Evolutionary conservation across 37 sponge, comb jelly and placozoan genomes (phyloP), one percentile per base, ranked within the genome.

Genomic region (Sycon ciliatum): DNA sequence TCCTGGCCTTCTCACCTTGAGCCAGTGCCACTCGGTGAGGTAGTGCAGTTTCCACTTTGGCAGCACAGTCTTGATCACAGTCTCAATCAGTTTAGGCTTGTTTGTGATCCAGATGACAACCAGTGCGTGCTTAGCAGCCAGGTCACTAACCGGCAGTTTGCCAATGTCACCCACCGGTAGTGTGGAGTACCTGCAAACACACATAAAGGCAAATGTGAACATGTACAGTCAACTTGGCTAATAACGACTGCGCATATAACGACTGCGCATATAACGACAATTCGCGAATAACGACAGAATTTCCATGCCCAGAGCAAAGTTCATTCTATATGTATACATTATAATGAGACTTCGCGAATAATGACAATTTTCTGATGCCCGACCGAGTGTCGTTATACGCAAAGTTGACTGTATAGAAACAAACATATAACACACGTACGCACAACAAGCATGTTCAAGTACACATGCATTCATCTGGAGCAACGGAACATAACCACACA

Each of bases 51-150:
- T 26, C 86, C 86, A 86, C 11, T 34, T 24, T 22, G 76, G 82
- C 13, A 86, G 77, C 38, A 81, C 24, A 27, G 32, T 29, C 22
- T 86, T 42, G 31, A 27, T 22, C n/a, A 81, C 69, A 65, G 36
- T 63, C 2, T 73, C 9, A 0, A 65, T 57, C 31, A 86, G 34
- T 23, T 67, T 76, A 7, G 71, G 56, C 26, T 77, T 86, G 56
- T 86, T 86, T 36, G 86, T 86, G 22, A 77, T 80, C 86, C 86
- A 86, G 11, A 86, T 63, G 30, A 67, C 72, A 11, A 86, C 82
- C 55, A 86, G 39, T 0, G 71, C 82, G 2, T 66, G 72, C 3
- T 30, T 28, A 46, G 64, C 65, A 18, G 52, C 27, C 6, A 86
- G 36, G 20, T 30, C 24, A 3, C 55, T 55, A 16, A 86, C 2